A percentile compares a stretch with the other conserved stretches of the same genome.
These are phyloP conservation scores for Euglossa dilemma DNA, from an alignment of 1,140 invertebrate species.

Conservation along the genomic window DNA sequence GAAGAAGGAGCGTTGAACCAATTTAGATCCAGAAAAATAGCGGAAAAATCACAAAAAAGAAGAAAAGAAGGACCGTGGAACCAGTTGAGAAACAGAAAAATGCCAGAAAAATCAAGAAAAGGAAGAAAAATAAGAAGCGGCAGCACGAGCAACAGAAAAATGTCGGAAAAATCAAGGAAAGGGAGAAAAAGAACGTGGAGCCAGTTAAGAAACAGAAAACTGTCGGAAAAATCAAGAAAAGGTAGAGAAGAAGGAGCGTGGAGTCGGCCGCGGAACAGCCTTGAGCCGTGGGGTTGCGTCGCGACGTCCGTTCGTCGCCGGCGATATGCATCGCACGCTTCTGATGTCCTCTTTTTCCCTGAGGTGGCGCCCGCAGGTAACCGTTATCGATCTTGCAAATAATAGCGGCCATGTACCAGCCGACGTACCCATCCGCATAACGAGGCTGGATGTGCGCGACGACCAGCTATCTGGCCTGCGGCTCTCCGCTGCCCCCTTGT, in stretches of 20 bases:
- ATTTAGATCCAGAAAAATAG: too few relatives aligned
- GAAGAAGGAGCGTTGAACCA: too few relatives aligned
- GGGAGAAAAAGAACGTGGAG: neutral
- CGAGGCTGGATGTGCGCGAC: constrained; percentile 57
- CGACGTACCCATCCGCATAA: constrained; percentile 62
- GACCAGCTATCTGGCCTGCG: constrained; percentile 5
- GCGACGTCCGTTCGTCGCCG: constrained; percentile 21
- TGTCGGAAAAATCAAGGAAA: too few relatives aligned
- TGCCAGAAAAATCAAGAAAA: too few relatives aligned
- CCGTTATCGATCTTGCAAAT: constrained; percentile 69
- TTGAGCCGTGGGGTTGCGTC: neutral
- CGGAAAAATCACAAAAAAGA: too few relatives aligned
- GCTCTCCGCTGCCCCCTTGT: constrained; percentile 3
- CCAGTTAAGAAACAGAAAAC: neutral
- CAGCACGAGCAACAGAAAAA: too few relatives aligned
- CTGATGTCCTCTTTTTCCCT: constrained; percentile 44
- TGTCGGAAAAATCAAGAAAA: neutral
- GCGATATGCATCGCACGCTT: constrained; percentile 45
- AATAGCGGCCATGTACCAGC: constrained; percentile 60
- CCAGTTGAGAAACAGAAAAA: too few relatives aligned
- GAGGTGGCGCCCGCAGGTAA: constrained; percentile 52
- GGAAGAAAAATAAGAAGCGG: too few relatives aligned
- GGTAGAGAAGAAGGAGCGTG: neutral
- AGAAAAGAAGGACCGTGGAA: too few relatives aligned
- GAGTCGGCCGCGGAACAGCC: neutral